A percentile compares a stretch with the other conserved stretches of the same genome.
These are phyloP conservation scores for Sturnira hondurensis DNA, from an alignment of 2,113 vertebrate genomes.

Conservation along the genomic window DNA sequence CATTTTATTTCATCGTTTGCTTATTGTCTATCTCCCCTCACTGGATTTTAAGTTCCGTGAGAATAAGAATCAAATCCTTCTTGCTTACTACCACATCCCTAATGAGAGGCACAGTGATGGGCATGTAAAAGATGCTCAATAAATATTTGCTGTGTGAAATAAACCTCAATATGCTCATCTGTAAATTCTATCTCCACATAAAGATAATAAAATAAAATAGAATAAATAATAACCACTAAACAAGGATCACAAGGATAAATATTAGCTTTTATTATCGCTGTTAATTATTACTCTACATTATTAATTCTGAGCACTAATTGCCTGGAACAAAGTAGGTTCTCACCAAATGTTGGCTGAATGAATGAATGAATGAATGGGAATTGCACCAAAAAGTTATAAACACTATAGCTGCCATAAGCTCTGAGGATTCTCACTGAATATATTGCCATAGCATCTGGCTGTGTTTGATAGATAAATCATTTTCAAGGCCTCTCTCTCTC, in stretches of 20 bases:
- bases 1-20: conserved; percentile 20
- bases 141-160: conserved; percentile 13
- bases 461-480: background rate
- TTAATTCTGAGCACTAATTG: background rate
- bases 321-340: background rate
- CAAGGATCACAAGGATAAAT: background rate
- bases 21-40: background rate
- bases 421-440: conserved; percentile 1
- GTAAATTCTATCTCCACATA: background rate
- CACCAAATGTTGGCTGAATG: background rate
- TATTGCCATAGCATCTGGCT: background rate
- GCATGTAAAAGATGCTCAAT: background rate
- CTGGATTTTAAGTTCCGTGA: background rate
- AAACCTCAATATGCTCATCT: background rate
- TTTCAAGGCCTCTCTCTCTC: background rate
- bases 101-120: background rate
- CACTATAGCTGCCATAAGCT: background rate
- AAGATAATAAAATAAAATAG: conserved; percentile 18
- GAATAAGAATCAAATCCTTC: background rate
- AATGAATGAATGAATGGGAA: background rate
- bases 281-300: background rate
- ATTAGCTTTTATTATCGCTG: background rate
- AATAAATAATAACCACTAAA: background rate
- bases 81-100: background rate
- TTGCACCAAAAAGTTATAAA: background rate